A percentile compares a stretch with the other conserved stretches of the same genome.
These are phyloP conservation scores for Macrosteles quadrilineatus DNA, from an alignment of 1,140 invertebrate species.

Conservation along the genomic window DNA sequence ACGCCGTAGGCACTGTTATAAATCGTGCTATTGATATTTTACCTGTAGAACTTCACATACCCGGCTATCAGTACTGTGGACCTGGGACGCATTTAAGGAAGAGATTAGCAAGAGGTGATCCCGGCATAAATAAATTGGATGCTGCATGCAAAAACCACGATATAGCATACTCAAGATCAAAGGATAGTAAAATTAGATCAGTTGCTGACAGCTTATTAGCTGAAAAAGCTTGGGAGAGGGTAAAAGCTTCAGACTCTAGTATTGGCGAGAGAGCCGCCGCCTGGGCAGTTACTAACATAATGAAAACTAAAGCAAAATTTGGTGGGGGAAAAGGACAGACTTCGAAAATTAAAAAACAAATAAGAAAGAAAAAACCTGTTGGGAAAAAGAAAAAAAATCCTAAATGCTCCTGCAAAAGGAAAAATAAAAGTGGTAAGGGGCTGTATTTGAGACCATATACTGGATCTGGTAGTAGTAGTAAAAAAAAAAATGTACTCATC, in stretches of 20 bases:
- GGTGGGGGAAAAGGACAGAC: conserved; percentile 30
- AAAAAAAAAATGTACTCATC: conserved; percentile 17
- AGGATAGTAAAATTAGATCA: conserved; percentile 47
- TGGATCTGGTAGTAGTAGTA: conserved; percentile 26
- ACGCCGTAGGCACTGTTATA: not conserved
- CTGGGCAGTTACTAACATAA: conserved; percentile 44
- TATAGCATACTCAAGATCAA: conserved; percentile 50
- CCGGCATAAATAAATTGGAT: conserved; percentile 52
- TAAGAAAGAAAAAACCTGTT: not conserved
- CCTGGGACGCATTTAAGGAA: conserved; percentile 52
- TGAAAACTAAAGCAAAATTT: conserved; percentile 47
- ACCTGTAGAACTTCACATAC: conserved; percentile 52
- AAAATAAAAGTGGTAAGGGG: conserved; percentile 9
- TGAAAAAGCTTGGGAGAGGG: conserved; percentile 48
- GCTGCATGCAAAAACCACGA: conserved; percentile 52
- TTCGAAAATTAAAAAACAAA: not conserved
- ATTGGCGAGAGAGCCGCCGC: conserved; percentile 47
- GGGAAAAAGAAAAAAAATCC: too few species aligned
- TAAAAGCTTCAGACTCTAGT: conserved; percentile 48
- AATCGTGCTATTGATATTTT: conserved; percentile 48
- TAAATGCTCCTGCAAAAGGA: not conserved
- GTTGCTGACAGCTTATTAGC: conserved; percentile 49
- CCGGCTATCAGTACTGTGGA: conserved; percentile 53
- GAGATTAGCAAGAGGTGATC: conserved; percentile 49
- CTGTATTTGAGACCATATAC: conserved; percentile 28